Base-by-base conservation (phyloP, 1,140 invertebrate species). In the Goniozus legneri region DNA sequence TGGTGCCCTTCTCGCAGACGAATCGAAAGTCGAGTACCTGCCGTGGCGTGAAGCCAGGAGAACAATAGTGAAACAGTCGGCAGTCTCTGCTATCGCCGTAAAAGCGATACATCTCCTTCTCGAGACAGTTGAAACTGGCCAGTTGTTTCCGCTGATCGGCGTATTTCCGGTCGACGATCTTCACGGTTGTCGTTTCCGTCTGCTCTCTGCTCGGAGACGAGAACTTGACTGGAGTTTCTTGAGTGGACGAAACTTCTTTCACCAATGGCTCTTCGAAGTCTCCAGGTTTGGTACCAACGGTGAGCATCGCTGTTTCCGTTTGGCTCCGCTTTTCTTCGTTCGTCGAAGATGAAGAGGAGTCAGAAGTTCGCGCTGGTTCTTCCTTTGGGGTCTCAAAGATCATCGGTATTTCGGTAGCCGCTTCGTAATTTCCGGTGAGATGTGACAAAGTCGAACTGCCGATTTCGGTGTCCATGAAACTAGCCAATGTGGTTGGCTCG, bases 11-110 rank as follows among this genome's bases (percentile, higher is more conserved):
- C 49, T 81, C 80, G 56, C 81, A 83, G 2, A 81, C 77, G 54
- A 82, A 83, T 43, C 80, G 76, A 49, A 83, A 78, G 54, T 82
- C 80, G 13, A 83, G 62, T 16, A 82, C 69, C 48, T 82, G 80
- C 45, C 74, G 69, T 24, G 71, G 53, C 1, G 74, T 77, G 52
- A 81, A 83, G 3, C 80, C 81, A 16, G 74, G 73, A 2, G 79
- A 80, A 54, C 80, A 83, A 41, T 82, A 83, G 54, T 83, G 81
- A 44, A 83, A 83, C 20, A 82, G 55, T 39, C 79, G 68, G 51
- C 80, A 83, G 52, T 82, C 79, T 47, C 77, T 72, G 18, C 67
- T 63, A 56, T 83, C 80, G 1, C 78, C 74, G 42, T 82, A 82
- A 63, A 82, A 83, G 42, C 73, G 73, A 50, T 82, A 76, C 52